phyloP scores from a whole-genome alignment of 2,113 vertebrate genomes.

The Raja brachyura region DNA sequence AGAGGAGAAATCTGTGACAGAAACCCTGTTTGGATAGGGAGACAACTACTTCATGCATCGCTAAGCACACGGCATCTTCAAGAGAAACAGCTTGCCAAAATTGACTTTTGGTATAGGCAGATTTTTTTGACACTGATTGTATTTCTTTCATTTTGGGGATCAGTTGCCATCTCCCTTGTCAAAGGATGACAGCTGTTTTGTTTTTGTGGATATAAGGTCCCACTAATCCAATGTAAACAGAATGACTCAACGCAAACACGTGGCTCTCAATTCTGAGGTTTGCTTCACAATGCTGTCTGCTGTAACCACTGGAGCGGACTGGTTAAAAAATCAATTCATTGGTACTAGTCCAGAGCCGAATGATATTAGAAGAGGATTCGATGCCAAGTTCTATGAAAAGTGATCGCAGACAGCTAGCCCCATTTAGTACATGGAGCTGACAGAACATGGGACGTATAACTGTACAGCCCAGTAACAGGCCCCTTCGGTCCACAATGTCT shows the following conservation, averaged over 20 bases:
- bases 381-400: neutral
- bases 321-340: neutral
- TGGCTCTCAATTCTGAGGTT: conserved; percentile 23
- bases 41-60: neutral
- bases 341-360: neutral
- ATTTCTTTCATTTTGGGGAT: neutral
- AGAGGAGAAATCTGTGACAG: neutral
- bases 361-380: neutral
- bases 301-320: neutral
- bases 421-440: neutral
- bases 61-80: too few species aligned
- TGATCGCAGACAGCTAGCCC: neutral
- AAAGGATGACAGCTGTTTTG: neutral
- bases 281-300: neutral
- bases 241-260: conserved; percentile 9
- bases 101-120: neutral
- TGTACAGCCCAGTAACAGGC: too few species aligned
- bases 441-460: too few species aligned
- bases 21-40: neutral
- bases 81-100: neutral
- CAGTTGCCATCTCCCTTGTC: neutral
- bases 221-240: conserved; percentile 34
- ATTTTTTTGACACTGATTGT: conserved; percentile 27
- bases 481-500: too few species aligned
- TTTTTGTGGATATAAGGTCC: conserved; percentile 4